Conservation (phyloP, 2,888 invertebrate species). For the Phortica okadai region DNA sequence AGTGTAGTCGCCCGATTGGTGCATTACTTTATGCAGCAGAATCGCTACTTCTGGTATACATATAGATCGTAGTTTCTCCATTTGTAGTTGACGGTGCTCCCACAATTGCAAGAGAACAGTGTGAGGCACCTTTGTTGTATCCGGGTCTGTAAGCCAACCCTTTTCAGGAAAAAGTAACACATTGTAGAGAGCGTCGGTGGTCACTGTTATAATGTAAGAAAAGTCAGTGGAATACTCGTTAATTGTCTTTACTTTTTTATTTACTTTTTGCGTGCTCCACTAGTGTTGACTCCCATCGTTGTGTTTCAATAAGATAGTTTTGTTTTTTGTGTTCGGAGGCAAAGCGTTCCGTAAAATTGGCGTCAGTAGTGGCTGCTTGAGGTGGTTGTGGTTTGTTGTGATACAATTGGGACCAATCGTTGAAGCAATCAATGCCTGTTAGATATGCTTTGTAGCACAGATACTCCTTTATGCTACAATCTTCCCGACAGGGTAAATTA, state of each 20-base stretch:
- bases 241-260: constrained; percentile 16
- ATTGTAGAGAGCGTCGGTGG: constrained; percentile 88
- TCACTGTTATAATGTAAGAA: constrained; percentile 77
- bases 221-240: neutral
- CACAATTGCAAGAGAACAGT: constrained; percentile 78
- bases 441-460: constrained; percentile 92
- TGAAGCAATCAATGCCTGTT: constrained; percentile 90
- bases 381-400: constrained; percentile 87
- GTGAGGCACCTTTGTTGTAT: constrained; percentile 77
- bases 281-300: constrained; percentile 85
- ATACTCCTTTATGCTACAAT: constrained; percentile 84
- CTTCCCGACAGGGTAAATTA: constrained; percentile 77
- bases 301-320: constrained; percentile 86
- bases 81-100: constrained; percentile 79
- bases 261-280: constrained; percentile 83
- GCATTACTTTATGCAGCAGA: constrained; percentile 87
- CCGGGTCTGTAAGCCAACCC: constrained; percentile 91
- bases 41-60: constrained; percentile 91
- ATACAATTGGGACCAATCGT: constrained; percentile 91
- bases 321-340: constrained; percentile 90
- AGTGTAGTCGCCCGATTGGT: constrained; percentile 85
- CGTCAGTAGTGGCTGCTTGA: constrained; percentile 77
- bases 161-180: constrained; percentile 91
- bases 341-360: constrained; percentile 91
- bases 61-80: constrained; percentile 85